Conservation (phyloP, 92 coral and sea anemone genomes). For the Zoanthus sansibaricus region DNA sequence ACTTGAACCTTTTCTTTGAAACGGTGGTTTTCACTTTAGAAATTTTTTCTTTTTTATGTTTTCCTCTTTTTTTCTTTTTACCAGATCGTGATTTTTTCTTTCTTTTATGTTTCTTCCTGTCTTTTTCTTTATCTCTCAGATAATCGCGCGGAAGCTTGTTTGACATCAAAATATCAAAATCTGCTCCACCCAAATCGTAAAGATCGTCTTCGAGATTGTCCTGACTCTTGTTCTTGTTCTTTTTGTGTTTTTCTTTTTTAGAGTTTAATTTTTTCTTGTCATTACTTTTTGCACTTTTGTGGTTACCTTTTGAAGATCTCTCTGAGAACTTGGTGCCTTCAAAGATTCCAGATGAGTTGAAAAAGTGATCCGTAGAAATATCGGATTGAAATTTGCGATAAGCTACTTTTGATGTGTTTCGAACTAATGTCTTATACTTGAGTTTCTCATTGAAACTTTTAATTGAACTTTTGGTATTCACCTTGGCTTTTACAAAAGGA, state of each 20-base stretch:
- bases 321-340: slow-evolving; percentile 28
- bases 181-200: slow-evolving; percentile 89
- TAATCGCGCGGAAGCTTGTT: slow-evolving; percentile 84
- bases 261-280: background rate
- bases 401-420: background rate
- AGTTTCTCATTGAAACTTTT: background rate
- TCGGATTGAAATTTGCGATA: background rate
- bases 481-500: background rate
- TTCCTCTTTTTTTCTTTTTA: slow-evolving; percentile 1
- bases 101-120: slow-evolving; percentile 7
- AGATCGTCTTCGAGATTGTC: slow-evolving; percentile 42
- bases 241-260: background rate
- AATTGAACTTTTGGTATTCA: background rate
- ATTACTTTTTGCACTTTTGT: slow-evolving; percentile 3
- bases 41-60: background rate
- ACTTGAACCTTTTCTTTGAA: slow-evolving; percentile 17
- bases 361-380: slow-evolving; percentile 19
- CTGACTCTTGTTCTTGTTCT: background rate
- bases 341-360: slow-evolving; percentile 1
- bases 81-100: background rate
- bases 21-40: slow-evolving; percentile 7
- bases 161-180: slow-evolving; percentile 90
- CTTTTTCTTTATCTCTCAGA: slow-evolving; percentile 40
- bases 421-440: background rate
- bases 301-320: slow-evolving; percentile 1